phyloP scores from a whole-genome alignment of 2,888 invertebrate genomes.

The Prosapia bicincta region DNA sequence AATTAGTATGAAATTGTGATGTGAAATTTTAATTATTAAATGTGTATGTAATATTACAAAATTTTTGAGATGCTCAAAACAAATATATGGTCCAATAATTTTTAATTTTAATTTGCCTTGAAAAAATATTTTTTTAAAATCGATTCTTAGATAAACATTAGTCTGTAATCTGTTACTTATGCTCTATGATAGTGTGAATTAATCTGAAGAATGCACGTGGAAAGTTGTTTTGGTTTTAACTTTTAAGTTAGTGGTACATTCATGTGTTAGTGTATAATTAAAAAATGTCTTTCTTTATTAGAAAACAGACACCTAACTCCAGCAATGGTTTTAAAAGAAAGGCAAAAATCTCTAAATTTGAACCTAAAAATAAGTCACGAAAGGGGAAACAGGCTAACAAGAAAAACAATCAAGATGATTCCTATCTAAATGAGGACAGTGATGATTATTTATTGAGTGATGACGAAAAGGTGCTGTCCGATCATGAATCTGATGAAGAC shows the following conservation, averaged over 20 bases:
- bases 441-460: conserved; percentile 46
- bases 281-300: not conserved
- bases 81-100: too few species aligned
- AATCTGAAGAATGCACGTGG: not conserved
- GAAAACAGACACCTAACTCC: not conserved
- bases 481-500: conserved; percentile 39
- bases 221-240: not conserved
- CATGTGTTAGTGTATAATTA: not conserved
- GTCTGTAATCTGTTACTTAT: too few species aligned
- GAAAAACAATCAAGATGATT: not conserved
- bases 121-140: too few species aligned
- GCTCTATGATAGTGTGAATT: too few species aligned
- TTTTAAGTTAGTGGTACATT: not conserved
- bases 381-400: not conserved
- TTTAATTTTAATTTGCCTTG: too few species aligned
- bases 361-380: not conserved
- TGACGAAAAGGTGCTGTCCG: conserved; percentile 55
- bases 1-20: too few species aligned
- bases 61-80: too few species aligned
- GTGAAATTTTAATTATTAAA: too few species aligned
- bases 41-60: too few species aligned
- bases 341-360: not conserved
- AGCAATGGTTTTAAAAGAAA: not conserved
- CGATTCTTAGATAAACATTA: too few species aligned
- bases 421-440: conserved; percentile 38